A percentile compares a stretch with the other conserved stretches of the same genome.
Evolutionary conservation across 2,888 invertebrate species (phyloP).

Genomic region (Patella ulyssiponensis): DNA sequence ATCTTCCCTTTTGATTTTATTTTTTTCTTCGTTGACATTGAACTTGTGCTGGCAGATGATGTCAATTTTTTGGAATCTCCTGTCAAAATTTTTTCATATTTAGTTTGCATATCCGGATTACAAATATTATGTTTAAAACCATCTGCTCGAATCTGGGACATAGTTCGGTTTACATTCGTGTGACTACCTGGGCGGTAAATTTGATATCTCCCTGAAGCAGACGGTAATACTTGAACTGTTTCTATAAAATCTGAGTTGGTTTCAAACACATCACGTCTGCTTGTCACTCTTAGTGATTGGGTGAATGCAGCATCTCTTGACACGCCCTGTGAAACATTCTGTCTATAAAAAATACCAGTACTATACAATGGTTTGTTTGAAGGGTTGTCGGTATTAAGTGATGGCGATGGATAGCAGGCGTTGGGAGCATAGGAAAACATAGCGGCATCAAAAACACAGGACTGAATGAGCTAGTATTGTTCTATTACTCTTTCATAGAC

Average conservation of each 20-base stretch:
- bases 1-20: constrained; percentile 6
- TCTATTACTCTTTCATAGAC: no score
- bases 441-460: no score
- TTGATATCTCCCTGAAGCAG: constrained; percentile 28
- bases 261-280: no score
- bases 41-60: background rate
- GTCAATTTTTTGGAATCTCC: background rate
- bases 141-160: background rate
- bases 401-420: no score
- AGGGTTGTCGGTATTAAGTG: no score
- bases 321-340: no score
- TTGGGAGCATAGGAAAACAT: no score
- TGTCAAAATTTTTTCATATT: background rate
- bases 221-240: constrained; percentile 39
- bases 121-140: background rate
- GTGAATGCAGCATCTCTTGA: no score
- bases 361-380: no score
- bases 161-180: background rate
- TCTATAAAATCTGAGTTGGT: constrained; percentile 19
- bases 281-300: no score
- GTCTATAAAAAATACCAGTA: no score
- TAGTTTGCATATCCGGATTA: background rate
- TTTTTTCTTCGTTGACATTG: background rate
- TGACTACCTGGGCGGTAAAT: constrained; percentile 16
- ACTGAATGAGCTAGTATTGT: no score